A percentile compares a stretch with the other conserved stretches of the same genome.
These are phyloP conservation scores for Zeus faber DNA, from an alignment of 2,113 vertebrate genomes.

Conservation along the genomic window DNA sequence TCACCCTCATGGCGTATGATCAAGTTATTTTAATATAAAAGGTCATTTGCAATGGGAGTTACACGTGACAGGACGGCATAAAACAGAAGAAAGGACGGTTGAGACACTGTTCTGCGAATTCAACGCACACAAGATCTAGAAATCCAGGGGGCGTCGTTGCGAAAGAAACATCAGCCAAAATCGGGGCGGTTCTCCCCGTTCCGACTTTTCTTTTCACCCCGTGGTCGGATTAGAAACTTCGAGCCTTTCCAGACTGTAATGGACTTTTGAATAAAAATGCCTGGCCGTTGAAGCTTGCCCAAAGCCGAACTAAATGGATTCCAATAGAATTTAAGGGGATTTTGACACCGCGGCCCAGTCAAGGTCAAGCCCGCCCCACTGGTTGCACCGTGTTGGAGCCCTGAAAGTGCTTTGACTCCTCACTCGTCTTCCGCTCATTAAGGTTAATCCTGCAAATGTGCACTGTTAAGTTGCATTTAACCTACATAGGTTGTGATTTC, in stretches of 20 bases:
- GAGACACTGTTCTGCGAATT: too few species aligned
- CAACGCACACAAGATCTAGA: too few species aligned
- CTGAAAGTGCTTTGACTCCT: background rate
- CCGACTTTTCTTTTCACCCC: background rate
- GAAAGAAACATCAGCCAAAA: too few species aligned
- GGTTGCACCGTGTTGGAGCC: conserved; percentile 7
- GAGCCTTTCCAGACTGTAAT: conserved; percentile 19
- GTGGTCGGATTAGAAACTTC: conserved; percentile 13
- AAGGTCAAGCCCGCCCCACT: conserved; percentile 47
- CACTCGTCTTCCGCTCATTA: conserved; percentile 32
- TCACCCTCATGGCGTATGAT: too few species aligned
- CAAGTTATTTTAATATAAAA: too few species aligned
- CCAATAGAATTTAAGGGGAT: conserved; percentile 55
- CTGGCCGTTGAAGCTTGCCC: conserved; percentile 34
- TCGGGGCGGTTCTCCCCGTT: background rate
- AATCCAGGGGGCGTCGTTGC: too few species aligned
- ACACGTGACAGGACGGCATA: too few species aligned
- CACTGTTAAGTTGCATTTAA: conserved; percentile 49
- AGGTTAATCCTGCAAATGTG: conserved; percentile 59
- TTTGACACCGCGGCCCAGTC: conserved; percentile 44
- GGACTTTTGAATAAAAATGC: conserved; percentile 41
- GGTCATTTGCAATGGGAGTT: too few species aligned
- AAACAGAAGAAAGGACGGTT: too few species aligned
- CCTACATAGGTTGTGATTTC: conserved; percentile 38
- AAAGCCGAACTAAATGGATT: conserved; percentile 64